Percentiles rank a stretch among this genome's conserved stretches.
phyloP scores from a whole-genome alignment of 2,797 vertebrate genomes.

The Eulemur coronatus region DNA sequence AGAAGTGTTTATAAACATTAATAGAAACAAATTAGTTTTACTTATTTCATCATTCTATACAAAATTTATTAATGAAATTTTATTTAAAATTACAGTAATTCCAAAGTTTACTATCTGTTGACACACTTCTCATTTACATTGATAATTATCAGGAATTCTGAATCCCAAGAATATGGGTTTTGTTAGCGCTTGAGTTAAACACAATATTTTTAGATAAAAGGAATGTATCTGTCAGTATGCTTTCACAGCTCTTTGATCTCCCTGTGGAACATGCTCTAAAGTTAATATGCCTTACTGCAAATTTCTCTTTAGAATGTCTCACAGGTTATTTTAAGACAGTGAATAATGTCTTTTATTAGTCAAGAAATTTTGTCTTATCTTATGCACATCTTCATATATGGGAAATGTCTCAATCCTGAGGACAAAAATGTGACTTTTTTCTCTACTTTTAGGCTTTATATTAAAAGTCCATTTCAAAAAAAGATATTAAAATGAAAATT shows the following conservation, averaged over 20 bases:
- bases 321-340: conserved; percentile 30
- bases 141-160: background rate
- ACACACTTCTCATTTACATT: background rate
- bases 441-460: background rate
- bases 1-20: background rate
- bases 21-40: background rate
- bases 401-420: background rate
- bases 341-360: background rate
- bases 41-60: background rate
- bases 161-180: background rate
- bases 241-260: conserved; percentile 52
- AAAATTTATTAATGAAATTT: background rate
- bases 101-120: background rate
- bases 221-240: background rate
- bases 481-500: background rate
- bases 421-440: background rate
- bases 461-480: background rate
- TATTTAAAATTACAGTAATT: background rate
- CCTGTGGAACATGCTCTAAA: background rate
- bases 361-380: background rate
- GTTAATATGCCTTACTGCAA: conserved; percentile 1
- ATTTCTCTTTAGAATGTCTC: conserved; percentile 37
- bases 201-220: conserved; percentile 48
- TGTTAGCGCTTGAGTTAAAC: background rate
- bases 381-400: background rate